phyloP scores from a whole-genome alignment of 2,113 vertebrate genomes.

The Syngnathoides biaculeatus region DNA sequence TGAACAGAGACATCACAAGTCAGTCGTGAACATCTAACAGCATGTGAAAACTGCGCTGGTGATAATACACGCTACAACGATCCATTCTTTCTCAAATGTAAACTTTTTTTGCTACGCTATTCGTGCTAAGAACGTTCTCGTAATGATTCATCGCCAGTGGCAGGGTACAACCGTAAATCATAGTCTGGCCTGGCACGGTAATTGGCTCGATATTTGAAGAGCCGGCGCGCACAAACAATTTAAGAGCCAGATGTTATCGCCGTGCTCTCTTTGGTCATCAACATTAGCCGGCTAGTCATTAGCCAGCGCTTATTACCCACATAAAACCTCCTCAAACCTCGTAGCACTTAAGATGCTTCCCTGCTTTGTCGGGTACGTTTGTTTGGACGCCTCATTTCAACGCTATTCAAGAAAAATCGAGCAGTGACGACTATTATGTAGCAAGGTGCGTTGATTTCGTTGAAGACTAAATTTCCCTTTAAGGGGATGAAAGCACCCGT shows the following conservation, averaged over 20 bases:
- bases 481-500: too few relatives aligned
- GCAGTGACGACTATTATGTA: too few relatives aligned
- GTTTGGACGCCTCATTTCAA: not conserved
- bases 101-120: not conserved
- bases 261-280: not conserved
- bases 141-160: not conserved
- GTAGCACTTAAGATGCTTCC: not conserved
- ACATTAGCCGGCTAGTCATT: not conserved
- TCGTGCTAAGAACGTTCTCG: not conserved
- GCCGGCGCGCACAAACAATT: not conserved
- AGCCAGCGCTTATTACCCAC: not conserved
- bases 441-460: too few relatives aligned
- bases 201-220: not conserved
- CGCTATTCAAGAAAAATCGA: too few relatives aligned
- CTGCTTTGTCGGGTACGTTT: not conserved
- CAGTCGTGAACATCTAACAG: too few relatives aligned
- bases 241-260: not conserved
- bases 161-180: not conserved
- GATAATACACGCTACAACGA: too few relatives aligned
- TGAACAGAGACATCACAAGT: too few relatives aligned
- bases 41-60: too few relatives aligned
- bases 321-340: not conserved
- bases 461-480: too few relatives aligned
- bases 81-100: not conserved
- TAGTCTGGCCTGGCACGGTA: not conserved